phyloP scores from a whole-genome alignment of 2,797 vertebrate genomes.

The Novumbra hubbsi region DNA sequence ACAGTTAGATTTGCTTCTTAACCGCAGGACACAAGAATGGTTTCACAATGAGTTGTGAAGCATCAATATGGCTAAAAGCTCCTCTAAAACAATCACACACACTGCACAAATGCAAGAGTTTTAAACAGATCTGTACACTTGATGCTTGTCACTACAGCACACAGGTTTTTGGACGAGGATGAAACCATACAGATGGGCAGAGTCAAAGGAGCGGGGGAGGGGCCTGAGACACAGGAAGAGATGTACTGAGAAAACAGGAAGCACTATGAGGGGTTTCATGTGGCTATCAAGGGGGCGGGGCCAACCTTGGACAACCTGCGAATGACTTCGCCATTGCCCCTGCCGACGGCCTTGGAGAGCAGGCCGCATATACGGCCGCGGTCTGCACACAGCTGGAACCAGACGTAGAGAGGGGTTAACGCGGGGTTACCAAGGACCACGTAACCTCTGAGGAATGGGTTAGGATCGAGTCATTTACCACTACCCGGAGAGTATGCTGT shows the following conservation, averaged over 20 bases:
- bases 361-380: conserved; percentile 59
- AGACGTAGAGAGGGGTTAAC: conserved; percentile 45
- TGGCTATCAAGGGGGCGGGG: conserved; percentile 16
- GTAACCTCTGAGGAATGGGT: neutral
- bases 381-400: conserved; percentile 58
- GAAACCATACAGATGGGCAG: conserved; percentile 7
- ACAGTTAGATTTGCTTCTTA: neutral
- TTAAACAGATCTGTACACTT: neutral
- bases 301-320: conserved; percentile 69
- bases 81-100: neutral
- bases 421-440: neutral
- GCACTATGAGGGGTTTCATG: neutral
- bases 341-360: conserved; percentile 56
- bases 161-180: neutral
- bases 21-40: neutral
- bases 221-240: conserved; percentile 12
- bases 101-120: neutral
- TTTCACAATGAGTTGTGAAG: neutral
- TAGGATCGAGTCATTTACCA: neutral
- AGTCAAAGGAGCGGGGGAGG: conserved; percentile 10
- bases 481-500: neutral
- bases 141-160: neutral
- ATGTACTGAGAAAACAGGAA: conserved; percentile 11
- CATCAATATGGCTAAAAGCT: conserved; percentile 3
- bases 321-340: conserved; percentile 50